Evolutionary conservation across 2,113 vertebrate species (phyloP), one percentile per base, ranked within the genome.

Genomic region (Aphyosemion australe): DNA sequence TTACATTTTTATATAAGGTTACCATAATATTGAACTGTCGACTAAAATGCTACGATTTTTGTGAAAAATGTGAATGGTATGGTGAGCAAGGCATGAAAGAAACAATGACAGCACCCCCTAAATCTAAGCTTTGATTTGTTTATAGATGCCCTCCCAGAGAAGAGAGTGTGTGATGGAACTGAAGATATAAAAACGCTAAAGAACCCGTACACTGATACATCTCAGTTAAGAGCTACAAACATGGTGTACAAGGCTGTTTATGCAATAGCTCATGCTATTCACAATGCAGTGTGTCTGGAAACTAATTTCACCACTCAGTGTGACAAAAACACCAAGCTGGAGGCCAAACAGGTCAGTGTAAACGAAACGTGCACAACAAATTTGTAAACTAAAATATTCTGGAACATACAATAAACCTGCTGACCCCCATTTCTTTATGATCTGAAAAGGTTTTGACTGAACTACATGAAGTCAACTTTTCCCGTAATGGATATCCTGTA

Each of bases 241-340:
- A 90, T 91, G 85, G 90, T 89, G 16, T 91, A 91, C 53, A 91
- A 92, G 70, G 91, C 91, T 31, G 83, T 88, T 12, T 89, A 91
- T 64, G 88, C 91, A 16, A 85, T 91, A 49, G 90, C 88, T 42
- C 41, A 42, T 42, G 41, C 41, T 12, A 42, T 42, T 42, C 85
- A 91, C 31, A 66, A 54, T 45, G 18, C 80, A 5, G 51, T 82
- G 12, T 92, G 89, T 70, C 62, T 74, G 20, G 34, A 78, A 41
- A 76, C 8, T 10, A 64, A 74, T n/a, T 67, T 61, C 21, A 21
- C 9, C 89, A 91, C 76, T 47, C 15, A 47, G 0, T 91, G 88
- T 63, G 69, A 86, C 19, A 86, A 74, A 62, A 51, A 63, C 41
- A 58, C 42, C 0, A 69, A 58, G 5, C 57, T 85, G 53, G 47